A percentile compares a stretch with the other conserved stretches of the same genome.
Evolutionary conservation across 2,888 invertebrate species (phyloP).

Genomic region (Mimas tiliae): DNA sequence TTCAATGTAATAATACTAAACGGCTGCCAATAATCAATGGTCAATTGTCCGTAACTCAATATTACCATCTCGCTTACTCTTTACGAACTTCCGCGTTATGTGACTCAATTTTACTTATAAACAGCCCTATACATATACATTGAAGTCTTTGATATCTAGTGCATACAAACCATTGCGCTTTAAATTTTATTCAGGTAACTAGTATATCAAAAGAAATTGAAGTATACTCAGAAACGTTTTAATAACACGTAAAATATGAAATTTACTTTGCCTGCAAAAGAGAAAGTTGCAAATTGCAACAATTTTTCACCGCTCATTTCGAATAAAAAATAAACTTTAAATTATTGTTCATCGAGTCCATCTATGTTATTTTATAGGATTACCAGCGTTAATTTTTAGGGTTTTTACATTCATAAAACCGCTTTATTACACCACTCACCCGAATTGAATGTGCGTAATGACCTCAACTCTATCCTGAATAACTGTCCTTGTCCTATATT

Average conservation of each 20-base stretch:
- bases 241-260: constrained; percentile 4
- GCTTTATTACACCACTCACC: background rate
- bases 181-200: background rate
- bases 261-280: background rate
- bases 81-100: too few relatives aligned
- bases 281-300: background rate
- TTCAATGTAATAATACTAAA: too few relatives aligned
- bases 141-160: too few relatives aligned
- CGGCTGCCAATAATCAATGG: too few relatives aligned
- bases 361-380: background rate
- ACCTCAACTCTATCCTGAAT: background rate
- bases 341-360: background rate
- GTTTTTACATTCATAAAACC: background rate
- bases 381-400: background rate
- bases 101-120: too few relatives aligned
- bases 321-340: constrained; percentile 5
- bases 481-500: too few relatives aligned
- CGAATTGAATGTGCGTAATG: background rate
- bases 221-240: background rate
- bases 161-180: too few relatives aligned
- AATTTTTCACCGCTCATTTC: constrained; percentile 3
- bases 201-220: background rate
- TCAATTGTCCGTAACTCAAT: too few relatives aligned
- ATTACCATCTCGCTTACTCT: too few relatives aligned
- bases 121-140: too few relatives aligned